Percentiles rank a stretch among this genome's conserved stretches.
These are phyloP conservation scores for Keiferia lycopersicella DNA, from an alignment of 2,888 invertebrate species.

Conservation along the genomic window DNA sequence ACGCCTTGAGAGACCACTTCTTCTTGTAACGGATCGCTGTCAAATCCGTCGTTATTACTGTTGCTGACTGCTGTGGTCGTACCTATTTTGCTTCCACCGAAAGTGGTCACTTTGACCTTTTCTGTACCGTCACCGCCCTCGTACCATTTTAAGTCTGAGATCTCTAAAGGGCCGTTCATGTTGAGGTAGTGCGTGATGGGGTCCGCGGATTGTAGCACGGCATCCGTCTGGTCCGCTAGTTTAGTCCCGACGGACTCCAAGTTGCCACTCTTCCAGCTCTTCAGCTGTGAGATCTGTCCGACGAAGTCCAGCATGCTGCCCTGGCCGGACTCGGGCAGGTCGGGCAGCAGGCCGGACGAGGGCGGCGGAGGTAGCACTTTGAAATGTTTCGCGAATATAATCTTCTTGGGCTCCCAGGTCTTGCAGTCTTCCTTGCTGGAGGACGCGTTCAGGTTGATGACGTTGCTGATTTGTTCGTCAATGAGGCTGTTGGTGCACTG, in stretches of 20 bases:
- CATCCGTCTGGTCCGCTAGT: constrained; percentile 69
- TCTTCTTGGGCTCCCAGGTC: constrained; percentile 70
- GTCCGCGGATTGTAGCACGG: constrained; percentile 60
- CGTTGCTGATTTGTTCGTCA: constrained; percentile 78
- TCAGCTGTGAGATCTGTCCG: constrained; percentile 69
- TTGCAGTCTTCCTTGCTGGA: constrained; percentile 74
- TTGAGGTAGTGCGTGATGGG: constrained; percentile 68
- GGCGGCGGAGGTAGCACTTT: constrained; percentile 66
- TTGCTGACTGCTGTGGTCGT: constrained; percentile 64
- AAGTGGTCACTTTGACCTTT: constrained; percentile 63
- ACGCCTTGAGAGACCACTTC: constrained; percentile 69
- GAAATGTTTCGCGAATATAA: constrained; percentile 65
- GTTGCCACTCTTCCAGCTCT: constrained; percentile 71
- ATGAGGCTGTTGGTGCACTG: constrained; percentile 69
- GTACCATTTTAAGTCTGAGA: constrained; percentile 73
- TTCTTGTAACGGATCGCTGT: constrained; percentile 69
- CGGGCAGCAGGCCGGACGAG: constrained; percentile 59
- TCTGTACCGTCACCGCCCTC: constrained; percentile 68
- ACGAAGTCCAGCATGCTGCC: constrained; percentile 69
- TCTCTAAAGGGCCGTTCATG: constrained; percentile 74
- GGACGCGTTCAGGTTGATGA: constrained; percentile 75
- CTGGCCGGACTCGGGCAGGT: constrained; percentile 63
- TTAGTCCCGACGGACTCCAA: constrained; percentile 71
- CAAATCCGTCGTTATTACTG: constrained; percentile 75
- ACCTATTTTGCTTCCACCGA: constrained; percentile 61